Conservation (phyloP, 2,888 invertebrate genomes). For the Habrosyne pyritoides region DNA sequence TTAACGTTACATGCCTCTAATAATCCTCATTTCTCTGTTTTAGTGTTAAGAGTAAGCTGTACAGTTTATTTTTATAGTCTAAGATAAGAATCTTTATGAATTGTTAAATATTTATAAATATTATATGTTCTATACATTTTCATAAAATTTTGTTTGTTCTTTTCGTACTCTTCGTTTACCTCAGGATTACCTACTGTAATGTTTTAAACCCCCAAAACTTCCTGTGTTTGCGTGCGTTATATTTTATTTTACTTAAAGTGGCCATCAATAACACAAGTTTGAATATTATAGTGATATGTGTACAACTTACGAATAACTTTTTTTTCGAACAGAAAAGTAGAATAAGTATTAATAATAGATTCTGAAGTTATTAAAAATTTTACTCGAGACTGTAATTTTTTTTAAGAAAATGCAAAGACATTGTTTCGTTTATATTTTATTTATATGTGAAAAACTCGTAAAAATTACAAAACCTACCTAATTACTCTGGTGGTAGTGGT, state of each 20-base stretch:
- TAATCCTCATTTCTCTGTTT: conserved; percentile 8
- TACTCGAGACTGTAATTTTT: background rate
- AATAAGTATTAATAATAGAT: too few species aligned
- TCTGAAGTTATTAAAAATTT: background rate
- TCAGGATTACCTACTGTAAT: background rate
- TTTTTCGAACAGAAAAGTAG: background rate
- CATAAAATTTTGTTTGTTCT: background rate
- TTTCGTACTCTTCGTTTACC: background rate
- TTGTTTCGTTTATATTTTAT: background rate
- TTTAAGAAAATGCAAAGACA: background rate
- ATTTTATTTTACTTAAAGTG: too few species aligned
- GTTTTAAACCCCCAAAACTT: background rate
- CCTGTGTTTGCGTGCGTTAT: background rate
- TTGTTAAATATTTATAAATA: conserved; percentile 37
- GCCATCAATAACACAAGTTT: too few species aligned
- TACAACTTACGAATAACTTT: too few species aligned
- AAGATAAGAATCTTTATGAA: conserved; percentile 42
- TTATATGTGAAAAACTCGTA: background rate
- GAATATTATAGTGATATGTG: too few species aligned
- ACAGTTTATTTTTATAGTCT: conserved; percentile 40
- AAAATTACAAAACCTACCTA: background rate
- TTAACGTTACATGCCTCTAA: background rate
- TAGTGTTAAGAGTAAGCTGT: conserved; percentile 10
- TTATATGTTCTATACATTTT: conserved; percentile 15
- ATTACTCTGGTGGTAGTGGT: conserved; percentile 74